Evolutionary conservation across 2,888 invertebrate species (phyloP).

Genomic region (Rhopalosiphum nymphaeae): DNA sequence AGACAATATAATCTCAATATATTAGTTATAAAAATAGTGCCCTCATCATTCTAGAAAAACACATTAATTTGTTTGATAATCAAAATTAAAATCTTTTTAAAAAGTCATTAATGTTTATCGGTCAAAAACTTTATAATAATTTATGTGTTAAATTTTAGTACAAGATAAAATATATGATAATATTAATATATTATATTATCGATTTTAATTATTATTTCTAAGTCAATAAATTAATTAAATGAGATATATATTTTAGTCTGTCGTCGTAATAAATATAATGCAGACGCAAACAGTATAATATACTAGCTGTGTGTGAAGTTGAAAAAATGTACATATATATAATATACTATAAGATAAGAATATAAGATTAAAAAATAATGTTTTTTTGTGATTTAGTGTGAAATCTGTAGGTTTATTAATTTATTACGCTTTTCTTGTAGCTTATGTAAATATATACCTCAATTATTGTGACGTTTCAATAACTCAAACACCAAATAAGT

Average conservation of each 20-base stretch:
- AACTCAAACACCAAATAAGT: too few species aligned
- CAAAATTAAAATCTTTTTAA: background rate
- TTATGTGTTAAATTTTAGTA: background rate
- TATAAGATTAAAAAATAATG: background rate
- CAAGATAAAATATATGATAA: background rate
- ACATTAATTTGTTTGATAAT: background rate
- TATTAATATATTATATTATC: background rate
- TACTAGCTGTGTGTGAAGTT: background rate
- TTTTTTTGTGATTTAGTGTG: background rate
- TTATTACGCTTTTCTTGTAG: too few species aligned
- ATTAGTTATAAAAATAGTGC: background rate
- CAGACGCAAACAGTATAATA: background rate
- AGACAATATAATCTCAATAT: background rate
- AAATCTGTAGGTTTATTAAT: background rate
- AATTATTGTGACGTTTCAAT: too few species aligned
- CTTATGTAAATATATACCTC: too few species aligned
- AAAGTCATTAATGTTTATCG: background rate
- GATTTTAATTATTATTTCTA: background rate
- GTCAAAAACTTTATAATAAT: background rate
- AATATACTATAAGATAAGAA: background rate
- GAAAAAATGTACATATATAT: background rate
- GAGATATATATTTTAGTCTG: background rate
- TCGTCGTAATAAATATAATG: background rate
- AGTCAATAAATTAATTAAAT: background rate
- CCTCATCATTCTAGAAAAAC: background rate